A percentile compares a stretch with the other conserved stretches of the same genome.
Conservation (phyloP, 1,140 invertebrate genomes). For the Dendrolimus punctatus region DNA sequence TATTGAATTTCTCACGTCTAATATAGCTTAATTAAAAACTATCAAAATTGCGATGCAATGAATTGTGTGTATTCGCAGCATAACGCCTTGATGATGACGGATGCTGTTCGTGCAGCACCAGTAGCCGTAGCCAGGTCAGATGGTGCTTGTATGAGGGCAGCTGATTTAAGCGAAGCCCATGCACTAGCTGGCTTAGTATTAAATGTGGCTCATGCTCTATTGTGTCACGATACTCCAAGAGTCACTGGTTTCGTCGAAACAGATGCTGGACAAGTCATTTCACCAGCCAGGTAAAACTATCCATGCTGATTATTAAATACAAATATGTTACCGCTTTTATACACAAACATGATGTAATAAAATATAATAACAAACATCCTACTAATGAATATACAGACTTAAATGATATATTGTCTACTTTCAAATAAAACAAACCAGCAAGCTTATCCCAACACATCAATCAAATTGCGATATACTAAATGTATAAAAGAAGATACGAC, state of each 20-base stretch:
- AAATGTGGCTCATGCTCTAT: conserved; percentile 43
- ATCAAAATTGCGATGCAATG: not conserved
- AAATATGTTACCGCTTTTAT: too few species aligned
- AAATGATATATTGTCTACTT: too few species aligned
- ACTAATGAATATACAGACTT: too few species aligned
- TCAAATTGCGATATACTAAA: too few species aligned
- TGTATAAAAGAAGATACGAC: too few species aligned
- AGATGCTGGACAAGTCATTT: conserved; percentile 39
- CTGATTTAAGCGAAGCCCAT: conserved; percentile 54
- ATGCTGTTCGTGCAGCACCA: conserved; percentile 35
- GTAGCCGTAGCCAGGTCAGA: conserved; percentile 23
- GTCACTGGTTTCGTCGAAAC: conserved; percentile 54
- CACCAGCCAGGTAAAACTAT: conserved; percentile 39
- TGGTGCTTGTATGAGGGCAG: conserved; percentile 26
- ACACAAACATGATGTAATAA: too few species aligned
- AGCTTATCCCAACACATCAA: too few species aligned
- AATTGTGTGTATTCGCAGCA: conserved; percentile 21
- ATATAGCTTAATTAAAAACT: not conserved
- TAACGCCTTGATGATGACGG: conserved; percentile 49
- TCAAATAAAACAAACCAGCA: too few species aligned
- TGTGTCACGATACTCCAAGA: conserved; percentile 47
- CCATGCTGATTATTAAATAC: too few species aligned
- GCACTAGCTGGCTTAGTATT: conserved; percentile 48
- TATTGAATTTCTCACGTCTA: too few species aligned
- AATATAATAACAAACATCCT: too few species aligned